Conservation (phyloP, 2,888 invertebrate species). For the Ischnura elegans region DNA sequence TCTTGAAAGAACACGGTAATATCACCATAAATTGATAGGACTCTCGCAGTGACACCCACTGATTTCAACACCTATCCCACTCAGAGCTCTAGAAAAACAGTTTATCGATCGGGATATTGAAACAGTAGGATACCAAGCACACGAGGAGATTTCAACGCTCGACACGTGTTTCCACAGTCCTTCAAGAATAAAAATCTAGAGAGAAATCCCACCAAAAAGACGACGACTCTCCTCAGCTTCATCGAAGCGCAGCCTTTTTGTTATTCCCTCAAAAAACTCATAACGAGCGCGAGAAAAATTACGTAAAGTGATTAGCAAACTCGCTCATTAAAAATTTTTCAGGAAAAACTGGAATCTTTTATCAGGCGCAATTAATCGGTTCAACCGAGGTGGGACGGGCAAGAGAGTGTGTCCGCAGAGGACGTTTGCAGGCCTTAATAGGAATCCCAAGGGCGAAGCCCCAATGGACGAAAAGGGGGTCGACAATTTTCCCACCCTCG, state of each 20-base stretch:
- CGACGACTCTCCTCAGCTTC: background rate
- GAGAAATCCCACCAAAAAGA: background rate
- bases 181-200: background rate
- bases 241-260: background rate
- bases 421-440: constrained; percentile 54
- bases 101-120: background rate
- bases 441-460: constrained; percentile 34
- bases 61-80: background rate
- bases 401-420: background rate
- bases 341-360: background rate
- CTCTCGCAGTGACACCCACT: too few species aligned
- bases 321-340: background rate
- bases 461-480: background rate
- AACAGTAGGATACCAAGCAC: background rate
- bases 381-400: background rate
- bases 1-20: too few species aligned
- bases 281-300: background rate
- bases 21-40: too few species aligned
- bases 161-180: background rate
- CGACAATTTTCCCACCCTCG: constrained; percentile 57
- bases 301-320: background rate
- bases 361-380: constrained; percentile 12
- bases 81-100: background rate
- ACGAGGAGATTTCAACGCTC: background rate
- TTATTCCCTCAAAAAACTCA: background rate